phyloP scores from a whole-genome alignment of 2,888 invertebrate genomes.

The Polietes domitor region DNA sequence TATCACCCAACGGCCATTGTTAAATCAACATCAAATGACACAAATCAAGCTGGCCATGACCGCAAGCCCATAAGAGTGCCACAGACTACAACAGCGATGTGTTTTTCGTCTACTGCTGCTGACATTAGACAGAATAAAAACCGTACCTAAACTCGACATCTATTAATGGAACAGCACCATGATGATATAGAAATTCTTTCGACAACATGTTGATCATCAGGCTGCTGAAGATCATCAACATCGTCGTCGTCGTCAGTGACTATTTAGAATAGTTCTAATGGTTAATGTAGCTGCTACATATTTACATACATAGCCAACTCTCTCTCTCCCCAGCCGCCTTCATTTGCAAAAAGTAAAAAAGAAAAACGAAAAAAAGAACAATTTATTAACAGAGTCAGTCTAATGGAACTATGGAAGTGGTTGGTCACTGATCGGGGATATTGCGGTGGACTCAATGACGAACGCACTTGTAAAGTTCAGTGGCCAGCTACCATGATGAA shows the following conservation, averaged over 20 bases:
- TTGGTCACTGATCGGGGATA: not conserved
- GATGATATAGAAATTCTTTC: slow-evolving; percentile 27
- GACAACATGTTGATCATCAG: slow-evolving; percentile 40
- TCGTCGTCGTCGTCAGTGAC: not conserved
- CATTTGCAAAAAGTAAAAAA: not conserved
- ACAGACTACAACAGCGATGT: not conserved
- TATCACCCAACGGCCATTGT: slow-evolving; percentile 24
- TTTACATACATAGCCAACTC: not conserved
- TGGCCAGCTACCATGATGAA: not conserved
- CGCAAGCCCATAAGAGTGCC: slow-evolving; percentile 52
- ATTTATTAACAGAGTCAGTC: slow-evolving; percentile 52
- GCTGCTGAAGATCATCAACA: slow-evolving; percentile 28
- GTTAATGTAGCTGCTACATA: not conserved
- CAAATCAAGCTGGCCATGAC: slow-evolving; percentile 67
- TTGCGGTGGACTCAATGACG: not conserved
- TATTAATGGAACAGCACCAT: slow-evolving; percentile 41
- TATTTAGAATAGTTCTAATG: slow-evolving; percentile 7
- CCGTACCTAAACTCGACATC: slow-evolving; percentile 25
- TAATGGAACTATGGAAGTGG: slow-evolving; percentile 36
- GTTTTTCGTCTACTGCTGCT: not conserved
- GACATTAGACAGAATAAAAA: not conserved
- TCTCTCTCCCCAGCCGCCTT: slow-evolving; percentile 51
- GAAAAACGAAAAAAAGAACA: not conserved
- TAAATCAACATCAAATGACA: slow-evolving; percentile 58
- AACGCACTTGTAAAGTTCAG: slow-evolving; percentile 35